A percentile compares a stretch with the other conserved stretches of the same genome.
These are phyloP conservation scores for Muscidifurax raptorellus DNA, from an alignment of 1,140 invertebrate genomes.

Conservation along the genomic window DNA sequence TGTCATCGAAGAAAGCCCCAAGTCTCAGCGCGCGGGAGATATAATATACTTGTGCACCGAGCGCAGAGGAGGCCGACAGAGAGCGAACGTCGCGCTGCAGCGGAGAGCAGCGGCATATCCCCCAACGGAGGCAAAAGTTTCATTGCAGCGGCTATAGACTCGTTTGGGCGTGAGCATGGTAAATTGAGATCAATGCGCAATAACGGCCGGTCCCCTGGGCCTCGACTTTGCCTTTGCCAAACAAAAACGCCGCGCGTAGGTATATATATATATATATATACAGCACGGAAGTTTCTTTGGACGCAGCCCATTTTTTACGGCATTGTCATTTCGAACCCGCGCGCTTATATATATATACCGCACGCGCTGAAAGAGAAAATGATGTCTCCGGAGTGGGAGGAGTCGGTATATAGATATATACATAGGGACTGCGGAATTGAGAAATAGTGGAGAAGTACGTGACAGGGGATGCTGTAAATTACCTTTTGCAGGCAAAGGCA, in stretches of 20 bases:
- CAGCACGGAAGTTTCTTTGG: background rate
- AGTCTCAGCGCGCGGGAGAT: background rate
- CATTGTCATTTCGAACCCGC: slow-evolving; percentile 23
- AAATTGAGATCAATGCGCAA: slow-evolving; percentile 54
- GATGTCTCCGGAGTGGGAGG: background rate
- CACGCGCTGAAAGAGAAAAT: slow-evolving; percentile 1
- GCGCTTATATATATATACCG: background rate
- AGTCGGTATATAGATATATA: background rate
- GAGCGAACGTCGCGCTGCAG: background rate
- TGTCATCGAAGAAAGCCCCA: slow-evolving; percentile 30
- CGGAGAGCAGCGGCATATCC: background rate
- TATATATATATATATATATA: too few relatives aligned
- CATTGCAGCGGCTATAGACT: slow-evolving; percentile 27
- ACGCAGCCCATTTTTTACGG: background rate
- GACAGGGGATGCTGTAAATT: slow-evolving; percentile 12
- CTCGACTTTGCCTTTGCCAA: slow-evolving; percentile 19
- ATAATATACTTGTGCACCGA: slow-evolving; percentile 22
- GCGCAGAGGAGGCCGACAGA: background rate
- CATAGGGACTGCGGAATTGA: background rate
- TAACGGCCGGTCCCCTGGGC: slow-evolving; percentile 36
- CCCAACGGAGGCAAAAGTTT: slow-evolving; percentile 36
- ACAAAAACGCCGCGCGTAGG: slow-evolving; percentile 18
- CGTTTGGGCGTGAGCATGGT: slow-evolving; percentile 38
- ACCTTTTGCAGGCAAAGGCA: background rate
- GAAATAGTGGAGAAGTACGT: slow-evolving; percentile 3